Base-by-base conservation (phyloP, 2,797 vertebrate genomes). In the Propithecus deckenii region DNA sequence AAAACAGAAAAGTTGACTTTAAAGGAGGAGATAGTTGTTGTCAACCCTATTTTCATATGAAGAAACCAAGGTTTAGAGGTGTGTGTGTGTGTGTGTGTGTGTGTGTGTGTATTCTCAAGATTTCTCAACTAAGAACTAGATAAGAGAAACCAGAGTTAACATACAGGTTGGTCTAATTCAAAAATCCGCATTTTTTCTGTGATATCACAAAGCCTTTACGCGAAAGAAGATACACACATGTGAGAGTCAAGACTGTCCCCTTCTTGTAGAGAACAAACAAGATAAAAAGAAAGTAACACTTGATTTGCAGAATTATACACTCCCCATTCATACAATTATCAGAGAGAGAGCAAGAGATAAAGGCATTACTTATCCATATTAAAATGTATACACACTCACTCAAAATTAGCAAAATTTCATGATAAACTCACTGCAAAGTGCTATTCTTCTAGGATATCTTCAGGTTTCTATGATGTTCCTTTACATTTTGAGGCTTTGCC, bases 401-500 rank as follows among this genome's bases (percentile, higher is more conserved):
- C 13, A 63, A 96, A 95, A 78, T 98, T 93, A 95, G 96, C 74
- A 86, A 96, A 97, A 43, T 8, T 43, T 43, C 43, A 43, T 43
- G 43, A 43, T 43, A 43, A 43, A 43, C 43, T 43, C 43, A 43
- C 43, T 43, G 43, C 43, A 43, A 43, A 41, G 41, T 41, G 41
- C 41, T 41, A n/a, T n/a, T 41, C 88, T 96, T 43, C 69, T 97
- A 80, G 93, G 85, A 98, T 79, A 93, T n/a, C 57, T 83, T 95
- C 85, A 89, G 75, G 72, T 97, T 97, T 98, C 95, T 93, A 76
- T 92, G 96, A 97, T 88, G 38, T 50, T 96, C 91, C 94, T 98
- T 98, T 95, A 92, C 79, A 98, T 92, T 97, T 98, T 43, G 95
- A 96, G 69, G 88, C 91, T 98, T 96, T 91, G 91, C 72, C 86